Conservation (phyloP, 2,113 vertebrate genomes). For the Cyphomyrus plagiostoma region DNA sequence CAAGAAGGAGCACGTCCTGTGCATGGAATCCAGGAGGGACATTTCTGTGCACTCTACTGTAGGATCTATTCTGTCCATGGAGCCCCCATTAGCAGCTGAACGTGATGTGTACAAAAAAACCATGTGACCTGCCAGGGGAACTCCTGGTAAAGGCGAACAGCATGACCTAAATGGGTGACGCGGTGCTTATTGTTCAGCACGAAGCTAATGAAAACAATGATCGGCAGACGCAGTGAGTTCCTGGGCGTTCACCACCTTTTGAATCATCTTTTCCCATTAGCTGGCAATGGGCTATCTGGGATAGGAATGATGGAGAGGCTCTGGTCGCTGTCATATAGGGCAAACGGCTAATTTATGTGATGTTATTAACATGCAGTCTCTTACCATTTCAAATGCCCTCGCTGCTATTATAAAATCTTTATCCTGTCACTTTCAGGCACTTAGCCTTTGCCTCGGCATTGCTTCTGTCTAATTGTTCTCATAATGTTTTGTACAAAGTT, state of each 20-base stretch:
- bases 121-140: neutral
- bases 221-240: neutral
- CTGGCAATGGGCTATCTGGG: neutral
- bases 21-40: neutral
- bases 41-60: neutral
- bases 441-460: slow-evolving; percentile 12
- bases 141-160: neutral
- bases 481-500: neutral
- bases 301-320: slow-evolving; percentile 10
- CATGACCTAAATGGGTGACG: neutral
- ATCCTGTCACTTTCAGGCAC: slow-evolving; percentile 12
- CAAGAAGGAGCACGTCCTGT: neutral
- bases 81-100: neutral
- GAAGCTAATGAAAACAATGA: neutral
- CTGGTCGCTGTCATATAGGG: slow-evolving; percentile 25
- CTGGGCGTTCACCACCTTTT: neutral
- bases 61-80: neutral
- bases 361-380: slow-evolving; percentile 42
- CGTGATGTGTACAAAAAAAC: neutral
- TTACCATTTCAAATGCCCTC: slow-evolving; percentile 32
- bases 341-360: slow-evolving; percentile 40
- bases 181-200: neutral
- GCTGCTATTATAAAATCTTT: slow-evolving; percentile 24
- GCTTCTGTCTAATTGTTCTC: neutral
- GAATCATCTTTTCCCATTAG: neutral